Base-by-base conservation (phyloP, 2,113 vertebrate genomes). In the Gnathochromis pfefferi region DNA sequence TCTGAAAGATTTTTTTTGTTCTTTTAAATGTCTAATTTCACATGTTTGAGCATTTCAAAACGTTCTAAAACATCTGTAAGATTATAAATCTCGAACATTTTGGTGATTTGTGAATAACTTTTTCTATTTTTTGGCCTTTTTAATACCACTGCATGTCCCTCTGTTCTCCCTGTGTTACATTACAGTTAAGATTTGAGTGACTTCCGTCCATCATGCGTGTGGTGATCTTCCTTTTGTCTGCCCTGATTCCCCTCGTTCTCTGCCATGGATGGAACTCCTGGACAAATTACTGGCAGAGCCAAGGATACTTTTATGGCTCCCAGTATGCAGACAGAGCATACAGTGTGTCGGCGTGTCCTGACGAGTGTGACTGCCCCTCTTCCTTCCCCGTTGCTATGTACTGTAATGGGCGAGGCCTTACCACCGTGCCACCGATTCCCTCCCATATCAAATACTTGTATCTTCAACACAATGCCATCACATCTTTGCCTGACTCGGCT, bases 401-500 rank as follows among this genome's bases (percentile, higher is more conserved):
- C 93, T 99, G 98, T 7, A 97, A 99, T 86, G 96, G 96, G 3
- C 97, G 98, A 19, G 96, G 96, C 87, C 96, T 99, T 88, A 97
- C 97, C 8, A 95, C 97, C 80, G 95, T 99, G 81, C 98, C 99
- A 5, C 95, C 96, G 5, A 96, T 99, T 80, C 98, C 98, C 0
- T 97, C 97, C 28, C 96, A 96, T 8, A 97, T 99, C 94, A 99
- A 98, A 81, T 99, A 99, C 2, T 94, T 98, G 80, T 99, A 99
- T 87, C 98, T 99, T 90, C 98, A 99, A 93, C 96, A 98, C 95
- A 99, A 99, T 79, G 97, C 96, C 80, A 97, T 99, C 91, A 89
- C 95, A 1, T 38, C 96, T 60, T 95, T 99, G 87, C 96, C 98
- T 4, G 98, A 99, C 16, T 95, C 97, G 0, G 97, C 97, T 9